phyloP scores from a whole-genome alignment of 2,888 invertebrate species.

The Erebia ligea region DNA sequence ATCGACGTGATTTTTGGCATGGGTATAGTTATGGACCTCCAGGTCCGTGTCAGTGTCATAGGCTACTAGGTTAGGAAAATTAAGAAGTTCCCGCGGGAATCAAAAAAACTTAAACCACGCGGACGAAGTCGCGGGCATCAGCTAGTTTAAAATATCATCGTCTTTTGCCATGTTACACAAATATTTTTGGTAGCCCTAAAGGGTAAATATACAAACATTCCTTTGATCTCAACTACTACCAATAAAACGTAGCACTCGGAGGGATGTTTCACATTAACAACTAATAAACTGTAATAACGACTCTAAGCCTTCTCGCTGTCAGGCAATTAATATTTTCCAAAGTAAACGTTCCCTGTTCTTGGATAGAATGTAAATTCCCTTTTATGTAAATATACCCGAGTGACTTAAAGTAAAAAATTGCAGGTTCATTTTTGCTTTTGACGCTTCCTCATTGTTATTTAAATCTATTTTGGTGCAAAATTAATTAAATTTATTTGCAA shows the following conservation, averaged over 20 bases:
- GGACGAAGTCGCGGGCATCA: too few relatives aligned
- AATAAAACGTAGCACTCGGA: neutral
- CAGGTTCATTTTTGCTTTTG: constrained; percentile 15
- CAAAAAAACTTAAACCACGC: too few relatives aligned
- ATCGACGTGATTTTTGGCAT: too few relatives aligned
- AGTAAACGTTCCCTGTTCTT: constrained; percentile 12
- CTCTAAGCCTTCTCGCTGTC: neutral
- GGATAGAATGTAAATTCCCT: constrained; percentile 16
- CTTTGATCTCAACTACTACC: neutral
- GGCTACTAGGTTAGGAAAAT: too few relatives aligned
- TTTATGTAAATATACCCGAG: constrained; percentile 10
- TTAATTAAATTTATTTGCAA: neutral
- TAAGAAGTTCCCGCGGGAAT: too few relatives aligned
- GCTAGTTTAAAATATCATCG: too few relatives aligned
- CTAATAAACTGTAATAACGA: constrained; percentile 7
- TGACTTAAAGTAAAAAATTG: constrained; percentile 1
- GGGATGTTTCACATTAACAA: constrained; percentile 15
- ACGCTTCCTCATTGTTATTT: constrained; percentile 10
- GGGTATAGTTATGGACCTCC: too few relatives aligned
- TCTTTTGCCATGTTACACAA: neutral
- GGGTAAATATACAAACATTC: neutral
- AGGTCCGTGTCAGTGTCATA: too few relatives aligned
- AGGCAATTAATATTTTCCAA: neutral
- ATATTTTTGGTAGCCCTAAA: neutral
- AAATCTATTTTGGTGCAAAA: constrained; percentile 3